Conservation (phyloP, 2,113 vertebrate species). For the Ameiurus melas region DNA sequence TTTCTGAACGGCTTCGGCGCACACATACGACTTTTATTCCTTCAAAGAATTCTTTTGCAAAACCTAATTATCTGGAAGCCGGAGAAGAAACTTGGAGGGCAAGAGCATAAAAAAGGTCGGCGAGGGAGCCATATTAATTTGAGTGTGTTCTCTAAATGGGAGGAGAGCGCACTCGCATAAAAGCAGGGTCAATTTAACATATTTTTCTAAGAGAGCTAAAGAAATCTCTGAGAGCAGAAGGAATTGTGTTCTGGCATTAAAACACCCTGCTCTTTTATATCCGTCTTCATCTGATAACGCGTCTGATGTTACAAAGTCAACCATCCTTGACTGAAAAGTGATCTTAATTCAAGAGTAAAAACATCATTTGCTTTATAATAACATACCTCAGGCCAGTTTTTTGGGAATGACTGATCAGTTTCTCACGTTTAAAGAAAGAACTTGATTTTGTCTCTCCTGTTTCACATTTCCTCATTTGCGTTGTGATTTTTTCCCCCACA, state of each 20-base stretch:
- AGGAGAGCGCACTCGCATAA: too few species aligned
- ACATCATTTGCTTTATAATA: neutral
- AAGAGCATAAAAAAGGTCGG: neutral
- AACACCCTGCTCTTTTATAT: neutral
- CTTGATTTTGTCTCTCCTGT: conserved; percentile 16
- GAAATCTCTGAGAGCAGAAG: neutral
- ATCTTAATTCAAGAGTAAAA: neutral
- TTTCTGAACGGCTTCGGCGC: neutral
- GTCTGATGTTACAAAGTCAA: neutral
- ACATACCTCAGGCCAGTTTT: neutral
- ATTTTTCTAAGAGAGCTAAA: neutral
- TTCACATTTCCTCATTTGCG: conserved; percentile 14
- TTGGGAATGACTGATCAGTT: neutral
- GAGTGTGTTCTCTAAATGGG: neutral
- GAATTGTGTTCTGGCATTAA: neutral
- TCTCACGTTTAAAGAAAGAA: neutral
- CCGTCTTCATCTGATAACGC: neutral
- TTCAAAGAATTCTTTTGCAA: neutral
- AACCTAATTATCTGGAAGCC: neutral
- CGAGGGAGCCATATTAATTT: neutral
- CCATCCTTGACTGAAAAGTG: neutral
- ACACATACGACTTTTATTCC: neutral
- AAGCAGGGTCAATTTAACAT: neutral
- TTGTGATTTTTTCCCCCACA: conserved; percentile 14
- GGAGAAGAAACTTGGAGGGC: neutral